Percentiles rank a stretch among this genome's conserved stretches.
These are phyloP conservation scores for Plebejus anna DNA, from an alignment of 2,888 invertebrate genomes.

Conservation along the genomic window DNA sequence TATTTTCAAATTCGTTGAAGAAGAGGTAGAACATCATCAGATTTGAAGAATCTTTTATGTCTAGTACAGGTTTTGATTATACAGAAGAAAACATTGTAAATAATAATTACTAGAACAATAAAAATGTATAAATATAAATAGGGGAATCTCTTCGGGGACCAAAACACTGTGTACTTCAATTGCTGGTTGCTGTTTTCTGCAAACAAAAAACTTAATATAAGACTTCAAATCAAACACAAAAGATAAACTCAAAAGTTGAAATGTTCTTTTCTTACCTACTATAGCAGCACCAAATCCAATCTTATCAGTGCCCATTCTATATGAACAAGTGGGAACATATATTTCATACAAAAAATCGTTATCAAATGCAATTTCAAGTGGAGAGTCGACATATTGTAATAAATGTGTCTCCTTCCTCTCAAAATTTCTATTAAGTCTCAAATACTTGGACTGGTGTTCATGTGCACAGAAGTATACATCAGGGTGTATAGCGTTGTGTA, in stretches of 20 bases:
- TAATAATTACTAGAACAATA: constrained; percentile 43
- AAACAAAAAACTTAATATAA: constrained; percentile 49
- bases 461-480: constrained; percentile 82
- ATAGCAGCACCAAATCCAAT: constrained; percentile 93
- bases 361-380: constrained; percentile 48
- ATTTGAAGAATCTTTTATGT: constrained; percentile 34
- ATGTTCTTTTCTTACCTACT: constrained; percentile 79
- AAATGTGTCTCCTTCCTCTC: constrained; percentile 43
- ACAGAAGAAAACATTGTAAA: constrained; percentile 36
- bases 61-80: constrained; percentile 36
- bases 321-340: constrained; percentile 95
- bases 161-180: constrained; percentile 86
- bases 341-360: constrained; percentile 83
- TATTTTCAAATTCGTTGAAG: constrained; percentile 35
- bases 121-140: constrained; percentile 79
- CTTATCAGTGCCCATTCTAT: constrained; percentile 94
- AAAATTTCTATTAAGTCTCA: constrained; percentile 56
- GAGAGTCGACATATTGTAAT: constrained; percentile 44
- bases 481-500: constrained; percentile 79
- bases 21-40: constrained; percentile 39
- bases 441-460: constrained; percentile 84
- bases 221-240: neutral
- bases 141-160: constrained; percentile 86
- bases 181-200: constrained; percentile 80
- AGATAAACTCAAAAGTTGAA: neutral